Conservation (phyloP, 2,888 invertebrate genomes). For the Alsophila aescularia region DNA sequence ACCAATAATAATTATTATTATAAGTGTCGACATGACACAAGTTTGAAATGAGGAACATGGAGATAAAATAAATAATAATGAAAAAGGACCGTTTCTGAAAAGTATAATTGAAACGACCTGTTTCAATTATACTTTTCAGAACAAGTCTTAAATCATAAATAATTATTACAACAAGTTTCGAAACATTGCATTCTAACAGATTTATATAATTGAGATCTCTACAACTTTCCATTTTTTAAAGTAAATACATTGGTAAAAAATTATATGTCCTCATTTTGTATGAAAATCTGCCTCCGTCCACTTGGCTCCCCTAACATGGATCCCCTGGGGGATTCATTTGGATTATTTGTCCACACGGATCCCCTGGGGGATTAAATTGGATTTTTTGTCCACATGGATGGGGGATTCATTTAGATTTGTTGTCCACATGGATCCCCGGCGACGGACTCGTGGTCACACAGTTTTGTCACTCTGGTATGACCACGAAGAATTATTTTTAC, state of each 20-base stretch:
- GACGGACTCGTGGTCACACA: too few relatives aligned
- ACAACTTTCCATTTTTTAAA: slow-evolving; percentile 9
- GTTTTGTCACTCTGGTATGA: too few relatives aligned
- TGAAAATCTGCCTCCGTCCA: background rate
- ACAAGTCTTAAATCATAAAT: background rate
- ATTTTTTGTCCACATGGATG: too few relatives aligned
- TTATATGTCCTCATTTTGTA: background rate
- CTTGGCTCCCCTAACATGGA: too few relatives aligned
- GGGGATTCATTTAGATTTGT: too few relatives aligned
- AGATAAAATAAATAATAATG: slow-evolving; percentile 29
- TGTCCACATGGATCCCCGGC: too few relatives aligned
- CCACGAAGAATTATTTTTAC: too few relatives aligned
- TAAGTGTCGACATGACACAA: slow-evolving; percentile 26
- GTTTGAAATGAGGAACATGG: slow-evolving; percentile 22
- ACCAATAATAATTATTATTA: slow-evolving; percentile 25
- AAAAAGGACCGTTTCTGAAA: background rate
- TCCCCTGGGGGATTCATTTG: too few relatives aligned
- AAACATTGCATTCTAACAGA: slow-evolving; percentile 17
- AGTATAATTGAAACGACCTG: too few relatives aligned
- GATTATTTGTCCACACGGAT: too few relatives aligned
- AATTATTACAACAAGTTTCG: slow-evolving; percentile 3
- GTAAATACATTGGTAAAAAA: slow-evolving; percentile 20
- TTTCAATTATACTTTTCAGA: too few relatives aligned
- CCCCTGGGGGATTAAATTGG: too few relatives aligned
- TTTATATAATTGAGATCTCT: slow-evolving; percentile 27